Evolutionary conservation across 2,113 vertebrate genomes (phyloP), one percentile per base, ranked within the genome.

Genomic region (Dicerorhinus sumatrensis): DNA sequence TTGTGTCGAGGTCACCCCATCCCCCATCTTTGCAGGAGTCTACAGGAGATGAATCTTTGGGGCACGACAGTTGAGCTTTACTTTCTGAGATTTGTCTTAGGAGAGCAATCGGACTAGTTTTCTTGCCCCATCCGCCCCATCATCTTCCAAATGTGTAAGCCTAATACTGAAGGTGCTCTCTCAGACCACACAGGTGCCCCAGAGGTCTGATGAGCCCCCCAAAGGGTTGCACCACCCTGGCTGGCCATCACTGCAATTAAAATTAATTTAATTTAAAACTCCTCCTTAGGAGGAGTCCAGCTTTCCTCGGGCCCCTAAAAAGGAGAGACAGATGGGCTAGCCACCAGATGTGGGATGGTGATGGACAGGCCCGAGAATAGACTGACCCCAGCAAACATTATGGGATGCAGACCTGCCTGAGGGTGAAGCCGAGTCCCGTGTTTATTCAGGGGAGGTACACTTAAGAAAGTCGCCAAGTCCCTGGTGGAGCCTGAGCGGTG

Each of bases 11-110:
- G 42, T 42, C 42, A 42, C 42, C 14, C 23, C 2, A 0, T 3
- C 7, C 7, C 27, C 11, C 42, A 2, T 56, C 77, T 67, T 11
- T 20, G 5, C 54, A 27, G 8, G 25, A 42, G 6, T 76, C 54
- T 48, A 23, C 9, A 77, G 72, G 65, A 94, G 46, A 84, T 33
- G 46, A 36, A 75, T 12, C 56, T 75, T 48, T 46, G 48, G 48
- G 14, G 65, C 31, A 77, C 73, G 31, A 62, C 39, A 8, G 46
- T 21, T 60, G 54, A 82, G 29, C 58, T 80, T 42, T 33, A 42
- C 60, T 81, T 77, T 33, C 72, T 89, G 92, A 94, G n/a, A 67
- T 89, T 75, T 82, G 62, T 89, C 48, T 65, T 20, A 60, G 89
- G 29, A 63, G 94, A 70, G 33, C 2, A 27, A 8, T n/a, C 2